These are phyloP conservation scores for Scaptomyza montana DNA, from an alignment of 1,140 invertebrate genomes.

Conservation along the genomic window DNA sequence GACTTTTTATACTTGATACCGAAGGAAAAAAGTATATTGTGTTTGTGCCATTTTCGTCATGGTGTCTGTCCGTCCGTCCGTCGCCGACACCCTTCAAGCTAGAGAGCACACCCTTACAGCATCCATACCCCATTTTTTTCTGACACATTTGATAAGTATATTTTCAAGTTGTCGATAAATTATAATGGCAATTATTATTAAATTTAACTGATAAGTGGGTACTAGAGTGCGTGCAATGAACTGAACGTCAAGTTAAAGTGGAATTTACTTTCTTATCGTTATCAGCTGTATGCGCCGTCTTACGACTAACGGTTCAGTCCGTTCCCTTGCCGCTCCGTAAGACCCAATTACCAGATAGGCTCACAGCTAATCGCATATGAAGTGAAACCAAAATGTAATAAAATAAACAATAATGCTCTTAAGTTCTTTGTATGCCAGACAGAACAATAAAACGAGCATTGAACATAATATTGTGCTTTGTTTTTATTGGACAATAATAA, in stretches of 20 bases:
- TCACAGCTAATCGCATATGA: conserved; percentile 29
- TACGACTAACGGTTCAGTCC: not conserved
- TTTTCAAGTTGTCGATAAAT: no score
- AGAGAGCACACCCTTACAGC: no score
- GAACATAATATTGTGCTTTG: conserved; percentile 7
- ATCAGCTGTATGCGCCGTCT: not conserved
- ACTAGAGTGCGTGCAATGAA: conserved; percentile 4
- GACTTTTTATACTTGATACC: no score
- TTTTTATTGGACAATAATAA: conserved; percentile 48
- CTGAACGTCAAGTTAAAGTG: not conserved
- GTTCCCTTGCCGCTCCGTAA: conserved; percentile 2
- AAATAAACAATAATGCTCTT: not conserved
- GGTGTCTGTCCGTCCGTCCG: no score
- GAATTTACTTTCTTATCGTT: conserved; percentile 16
- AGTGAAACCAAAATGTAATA: conserved; percentile 8
- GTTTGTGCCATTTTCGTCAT: no score
- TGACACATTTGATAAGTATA: no score
- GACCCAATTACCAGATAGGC: conserved; percentile 48
- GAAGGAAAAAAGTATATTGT: no score
- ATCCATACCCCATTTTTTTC: no score
- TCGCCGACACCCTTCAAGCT: no score
- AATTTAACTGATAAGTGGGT: no score
- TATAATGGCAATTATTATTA: no score
- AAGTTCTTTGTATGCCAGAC: conserved; percentile 22
- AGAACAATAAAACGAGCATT: not conserved